Percentiles rank a stretch among this genome's conserved stretches.
These are phyloP conservation scores for Geodia barretti DNA, from an alignment of 37 sponge, comb jelly and placozoan species.

Conservation along the genomic window DNA sequence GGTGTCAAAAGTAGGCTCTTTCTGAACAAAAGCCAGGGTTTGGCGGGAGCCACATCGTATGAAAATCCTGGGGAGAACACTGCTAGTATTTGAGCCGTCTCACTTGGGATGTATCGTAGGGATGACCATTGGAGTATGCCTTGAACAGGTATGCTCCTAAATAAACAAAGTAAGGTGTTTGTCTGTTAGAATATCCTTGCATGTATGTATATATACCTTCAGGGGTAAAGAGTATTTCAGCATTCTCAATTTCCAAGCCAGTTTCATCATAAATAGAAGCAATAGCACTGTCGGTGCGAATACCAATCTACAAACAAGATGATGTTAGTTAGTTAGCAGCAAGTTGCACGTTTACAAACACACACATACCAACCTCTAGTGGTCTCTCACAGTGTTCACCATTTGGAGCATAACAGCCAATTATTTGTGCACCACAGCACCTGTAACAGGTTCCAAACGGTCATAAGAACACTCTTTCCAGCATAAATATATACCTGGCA, in stretches of 20 bases:
- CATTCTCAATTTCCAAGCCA: slow-evolving; percentile 76
- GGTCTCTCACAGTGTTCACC: slow-evolving; percentile 93
- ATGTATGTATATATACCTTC: slow-evolving; percentile 59
- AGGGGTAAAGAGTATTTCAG: slow-evolving; percentile 66
- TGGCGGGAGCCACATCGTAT: too few species aligned
- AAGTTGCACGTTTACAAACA: neutral
- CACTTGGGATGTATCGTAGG: slow-evolving; percentile 81
- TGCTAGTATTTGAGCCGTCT: too few species aligned
- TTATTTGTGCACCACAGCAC: slow-evolving; percentile 80
- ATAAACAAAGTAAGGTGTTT: neutral
- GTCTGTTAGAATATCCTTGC: neutral
- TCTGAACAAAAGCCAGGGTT: too few species aligned
- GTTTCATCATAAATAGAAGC: slow-evolving; percentile 68
- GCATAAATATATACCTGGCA: slow-evolving; percentile 50
- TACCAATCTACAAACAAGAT: slow-evolving; percentile 62
- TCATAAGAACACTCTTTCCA: neutral
- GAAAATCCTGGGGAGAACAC: too few species aligned
- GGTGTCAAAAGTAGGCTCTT: too few species aligned
- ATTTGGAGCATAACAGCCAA: slow-evolving; percentile 89
- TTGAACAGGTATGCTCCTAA: slow-evolving; percentile 64
- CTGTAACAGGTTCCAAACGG: too few species aligned
- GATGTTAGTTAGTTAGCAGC: neutral
- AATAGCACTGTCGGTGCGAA: slow-evolving; percentile 72
- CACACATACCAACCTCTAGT: slow-evolving; percentile 54
- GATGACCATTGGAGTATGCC: slow-evolving; percentile 86